Evolutionary conservation across 92 coral and sea anemone genomes (phyloP).

Genomic region (Phenganax subtilis): DNA sequence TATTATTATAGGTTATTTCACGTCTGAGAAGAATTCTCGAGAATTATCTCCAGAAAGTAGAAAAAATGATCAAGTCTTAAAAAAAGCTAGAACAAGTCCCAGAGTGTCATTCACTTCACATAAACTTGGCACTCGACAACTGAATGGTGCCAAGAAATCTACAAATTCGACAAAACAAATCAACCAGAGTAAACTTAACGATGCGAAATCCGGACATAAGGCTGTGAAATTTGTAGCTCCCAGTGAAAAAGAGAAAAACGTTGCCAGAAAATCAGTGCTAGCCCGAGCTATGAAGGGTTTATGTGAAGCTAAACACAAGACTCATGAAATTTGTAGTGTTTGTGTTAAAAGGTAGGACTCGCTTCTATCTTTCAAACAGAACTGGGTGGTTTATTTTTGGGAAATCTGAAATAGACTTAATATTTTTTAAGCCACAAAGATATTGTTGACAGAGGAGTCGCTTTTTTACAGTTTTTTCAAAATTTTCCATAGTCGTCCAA

Average conservation of each 20-base stretch:
- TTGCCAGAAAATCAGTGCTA: background rate
- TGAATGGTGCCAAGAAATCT: background rate
- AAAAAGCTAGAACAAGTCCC: slow-evolving; percentile 28
- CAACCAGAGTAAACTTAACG: background rate
- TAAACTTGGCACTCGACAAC: slow-evolving; percentile 15
- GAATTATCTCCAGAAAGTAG: slow-evolving; percentile 31
- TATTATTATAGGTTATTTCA: background rate
- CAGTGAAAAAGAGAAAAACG: background rate
- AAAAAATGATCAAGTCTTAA: slow-evolving; percentile 1
- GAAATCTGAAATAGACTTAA: no score
- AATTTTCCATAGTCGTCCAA: no score
- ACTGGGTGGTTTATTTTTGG: no score
- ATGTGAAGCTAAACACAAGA: slow-evolving; percentile 38
- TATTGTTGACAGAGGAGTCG: no score
- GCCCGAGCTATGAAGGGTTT: slow-evolving; percentile 25
- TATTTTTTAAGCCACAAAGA: no score
- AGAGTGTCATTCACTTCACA: slow-evolving; percentile 30
- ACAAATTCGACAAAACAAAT: background rate
- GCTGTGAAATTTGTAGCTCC: slow-evolving; percentile 1
- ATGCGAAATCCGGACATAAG: background rate
- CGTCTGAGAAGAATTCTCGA: slow-evolving; percentile 2
- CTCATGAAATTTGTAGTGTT: slow-evolving; percentile 26
- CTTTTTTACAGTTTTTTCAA: no score
- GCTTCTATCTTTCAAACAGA: slow-evolving; percentile 16
- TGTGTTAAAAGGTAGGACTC: slow-evolving; percentile 38